These are phyloP conservation scores for Naso thynnoides DNA, from an alignment of 2,797 vertebrate genomes.

Conservation along the genomic window DNA sequence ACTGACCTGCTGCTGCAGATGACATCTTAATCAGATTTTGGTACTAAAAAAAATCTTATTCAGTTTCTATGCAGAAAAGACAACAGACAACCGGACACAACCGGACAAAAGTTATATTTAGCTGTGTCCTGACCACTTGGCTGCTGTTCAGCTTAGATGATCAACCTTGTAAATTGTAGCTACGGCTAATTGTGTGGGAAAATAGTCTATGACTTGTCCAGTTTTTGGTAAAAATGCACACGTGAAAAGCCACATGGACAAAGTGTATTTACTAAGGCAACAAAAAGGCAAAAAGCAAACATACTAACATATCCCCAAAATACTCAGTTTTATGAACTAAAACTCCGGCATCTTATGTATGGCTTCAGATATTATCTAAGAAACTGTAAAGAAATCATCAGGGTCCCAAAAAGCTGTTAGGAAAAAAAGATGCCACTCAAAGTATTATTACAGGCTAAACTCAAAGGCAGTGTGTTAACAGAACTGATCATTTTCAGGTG, in stretches of 20 bases:
- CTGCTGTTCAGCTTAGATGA: constrained; percentile 61
- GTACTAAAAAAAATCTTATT: neutral
- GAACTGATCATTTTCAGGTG: neutral
- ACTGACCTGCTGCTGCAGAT: no score
- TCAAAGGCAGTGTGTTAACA: constrained; percentile 4
- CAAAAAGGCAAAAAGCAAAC: no score
- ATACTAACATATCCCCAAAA: neutral
- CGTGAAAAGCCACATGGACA: constrained; percentile 61
- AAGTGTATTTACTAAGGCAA: constrained; percentile 51
- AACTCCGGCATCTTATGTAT: neutral
- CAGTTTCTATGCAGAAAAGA: neutral
- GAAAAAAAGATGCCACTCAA: neutral
- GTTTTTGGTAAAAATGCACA: constrained; percentile 51
- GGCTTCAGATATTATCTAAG: neutral
- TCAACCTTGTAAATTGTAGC: constrained; percentile 62
- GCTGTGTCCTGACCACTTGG: constrained; percentile 57
- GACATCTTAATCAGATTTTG: neutral
- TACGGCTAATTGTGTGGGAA: constrained; percentile 67
- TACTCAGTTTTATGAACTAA: neutral
- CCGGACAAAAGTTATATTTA: constrained; percentile 53
- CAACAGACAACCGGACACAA: no score
- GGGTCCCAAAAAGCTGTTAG: neutral
- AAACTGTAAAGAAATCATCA: constrained; percentile 11
- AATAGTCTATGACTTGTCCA: constrained; percentile 63
- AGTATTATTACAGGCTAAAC: neutral